A percentile compares a stretch with the other conserved stretches of the same genome.
These are phyloP conservation scores for Drosophila seclusa DNA, from an alignment of 2,888 invertebrate species.

Conservation along the genomic window DNA sequence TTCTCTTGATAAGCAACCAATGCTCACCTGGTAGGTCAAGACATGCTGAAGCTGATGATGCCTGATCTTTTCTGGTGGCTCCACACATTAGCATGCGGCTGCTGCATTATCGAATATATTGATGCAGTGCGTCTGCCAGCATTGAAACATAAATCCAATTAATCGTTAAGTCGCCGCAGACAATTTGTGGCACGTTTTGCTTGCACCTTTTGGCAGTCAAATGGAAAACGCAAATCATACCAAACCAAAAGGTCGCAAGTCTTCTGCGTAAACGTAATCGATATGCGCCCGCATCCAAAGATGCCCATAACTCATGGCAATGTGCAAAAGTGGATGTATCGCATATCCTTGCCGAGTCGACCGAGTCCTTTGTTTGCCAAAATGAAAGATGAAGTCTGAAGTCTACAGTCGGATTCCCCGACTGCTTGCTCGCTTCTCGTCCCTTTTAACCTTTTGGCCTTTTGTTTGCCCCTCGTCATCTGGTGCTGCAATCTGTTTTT, in stretches of 20 bases:
- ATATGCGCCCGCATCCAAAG: constrained; percentile 79
- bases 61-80: not conserved
- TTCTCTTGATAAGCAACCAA: not conserved
- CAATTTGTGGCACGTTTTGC: constrained; percentile 67
- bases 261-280: constrained; percentile 57
- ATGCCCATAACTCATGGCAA: constrained; percentile 80
- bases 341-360: constrained; percentile 57
- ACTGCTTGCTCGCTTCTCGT: constrained; percentile 13
- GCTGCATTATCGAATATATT: constrained; percentile 63
- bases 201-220: constrained; percentile 64
- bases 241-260: constrained; percentile 30
- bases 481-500: constrained; percentile 78
- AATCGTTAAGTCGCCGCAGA: constrained; percentile 71
- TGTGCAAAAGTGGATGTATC: constrained; percentile 83
- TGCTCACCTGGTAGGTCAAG: constrained; percentile 29
- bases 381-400: constrained; percentile 40
- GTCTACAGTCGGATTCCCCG: not conserved
- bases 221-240: constrained; percentile 74
- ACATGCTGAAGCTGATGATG: not conserved
- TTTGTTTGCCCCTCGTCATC: constrained; percentile 66
- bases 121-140: constrained; percentile 41
- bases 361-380: constrained; percentile 61
- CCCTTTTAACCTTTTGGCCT: constrained; percentile 56
- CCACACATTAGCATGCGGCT: not conserved
- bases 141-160: constrained; percentile 69